These are phyloP conservation scores for Diadophis punctatus DNA, from an alignment of 2,113 vertebrate genomes.

Conservation along the genomic window DNA sequence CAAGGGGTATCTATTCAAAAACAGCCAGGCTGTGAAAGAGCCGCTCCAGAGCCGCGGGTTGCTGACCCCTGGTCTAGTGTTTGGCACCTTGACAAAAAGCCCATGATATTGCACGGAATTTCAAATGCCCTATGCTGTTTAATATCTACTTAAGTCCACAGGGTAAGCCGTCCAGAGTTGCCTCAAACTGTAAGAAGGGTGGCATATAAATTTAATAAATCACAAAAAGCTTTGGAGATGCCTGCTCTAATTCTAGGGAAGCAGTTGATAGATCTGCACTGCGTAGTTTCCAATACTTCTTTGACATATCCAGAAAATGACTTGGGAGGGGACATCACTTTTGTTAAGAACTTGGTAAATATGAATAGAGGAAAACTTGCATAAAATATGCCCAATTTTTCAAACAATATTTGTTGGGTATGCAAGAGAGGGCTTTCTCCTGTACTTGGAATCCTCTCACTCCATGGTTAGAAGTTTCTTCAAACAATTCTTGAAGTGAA, in stretches of 20 bases:
- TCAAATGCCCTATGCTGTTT: neutral
- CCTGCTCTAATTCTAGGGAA: neutral
- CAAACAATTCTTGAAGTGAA: too few relatives aligned
- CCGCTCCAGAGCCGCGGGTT: too few relatives aligned
- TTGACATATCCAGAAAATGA: neutral
- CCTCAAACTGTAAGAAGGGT: neutral
- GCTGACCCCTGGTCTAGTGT: neutral
- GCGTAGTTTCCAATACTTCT: neutral
- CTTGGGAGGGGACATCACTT: neutral
- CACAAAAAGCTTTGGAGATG: neutral
- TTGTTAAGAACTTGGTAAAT: neutral
- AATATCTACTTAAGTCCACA: neutral
- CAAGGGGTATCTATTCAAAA: neutral
- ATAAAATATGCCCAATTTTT: neutral
- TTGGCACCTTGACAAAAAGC: neutral
- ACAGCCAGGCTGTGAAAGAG: neutral
- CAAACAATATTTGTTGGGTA: neutral
- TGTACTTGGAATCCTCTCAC: neutral
- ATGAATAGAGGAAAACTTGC: neutral
- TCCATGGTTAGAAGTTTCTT: neutral
- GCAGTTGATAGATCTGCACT: neutral
- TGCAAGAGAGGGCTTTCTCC: neutral
- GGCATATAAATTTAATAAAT: neutral
- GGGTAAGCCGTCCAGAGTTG: neutral
- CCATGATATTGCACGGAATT: neutral